Conservation (phyloP, 2,888 invertebrate species). For the Toxonevra muliebris region DNA sequence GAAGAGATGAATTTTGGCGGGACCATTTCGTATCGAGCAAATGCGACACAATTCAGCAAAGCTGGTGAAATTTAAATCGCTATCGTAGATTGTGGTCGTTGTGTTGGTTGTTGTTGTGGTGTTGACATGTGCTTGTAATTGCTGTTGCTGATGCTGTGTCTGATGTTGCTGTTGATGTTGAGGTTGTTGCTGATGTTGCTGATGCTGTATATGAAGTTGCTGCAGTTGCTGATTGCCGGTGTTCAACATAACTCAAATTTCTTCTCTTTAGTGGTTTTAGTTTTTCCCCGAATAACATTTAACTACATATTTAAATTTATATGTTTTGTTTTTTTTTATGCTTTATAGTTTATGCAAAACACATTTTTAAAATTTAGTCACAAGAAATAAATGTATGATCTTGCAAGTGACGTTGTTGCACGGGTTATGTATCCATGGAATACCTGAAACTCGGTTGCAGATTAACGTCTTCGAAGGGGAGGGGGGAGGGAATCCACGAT, state of each 20-base stretch:
- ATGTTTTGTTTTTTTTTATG: no score
- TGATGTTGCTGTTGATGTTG: slow-evolving; percentile 40
- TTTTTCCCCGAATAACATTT: no score
- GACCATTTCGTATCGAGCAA: slow-evolving; percentile 75
- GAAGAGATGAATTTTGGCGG: slow-evolving; percentile 75
- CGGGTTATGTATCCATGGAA: no score
- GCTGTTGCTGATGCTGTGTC: slow-evolving; percentile 57
- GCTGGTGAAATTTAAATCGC: slow-evolving; percentile 73
- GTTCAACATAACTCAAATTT: slow-evolving; percentile 55
- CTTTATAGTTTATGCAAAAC: no score
- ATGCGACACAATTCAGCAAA: slow-evolving; percentile 77
- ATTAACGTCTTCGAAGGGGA: no score
- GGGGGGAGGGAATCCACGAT: no score
- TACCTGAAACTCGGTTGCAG: no score
- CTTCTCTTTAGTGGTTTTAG: neutral
- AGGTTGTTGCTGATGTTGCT: slow-evolving; percentile 39
- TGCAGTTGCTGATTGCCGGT: slow-evolving; percentile 48
- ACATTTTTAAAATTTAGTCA: no score
- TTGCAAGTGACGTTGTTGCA: no score
- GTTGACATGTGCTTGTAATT: slow-evolving; percentile 49
- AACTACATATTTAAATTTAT: no score
- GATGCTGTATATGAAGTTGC: slow-evolving; percentile 38
- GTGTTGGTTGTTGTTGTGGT: slow-evolving; percentile 16
- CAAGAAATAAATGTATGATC: no score
- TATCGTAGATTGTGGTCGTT: slow-evolving; percentile 61